Base-by-base conservation (phyloP, 2,797 vertebrate genomes). In the Molossus molossus region DNA sequence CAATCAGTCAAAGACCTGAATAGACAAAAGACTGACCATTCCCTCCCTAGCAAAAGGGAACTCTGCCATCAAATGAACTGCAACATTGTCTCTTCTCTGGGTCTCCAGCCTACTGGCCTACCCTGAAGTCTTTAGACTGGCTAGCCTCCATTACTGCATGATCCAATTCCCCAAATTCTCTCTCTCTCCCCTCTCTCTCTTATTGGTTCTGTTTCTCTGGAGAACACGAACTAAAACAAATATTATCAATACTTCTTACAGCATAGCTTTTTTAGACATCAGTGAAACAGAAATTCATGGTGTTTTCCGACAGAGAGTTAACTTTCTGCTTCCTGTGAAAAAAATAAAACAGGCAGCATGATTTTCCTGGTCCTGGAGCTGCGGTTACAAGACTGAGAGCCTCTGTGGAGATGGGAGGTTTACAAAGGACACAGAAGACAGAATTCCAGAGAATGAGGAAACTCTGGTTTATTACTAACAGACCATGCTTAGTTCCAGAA, bases 391-490 rank as follows among this genome's bases (percentile, higher is more conserved):
- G 89, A 89, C 33, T 20, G 25, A 93, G 75, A 25, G 21, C 13
- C 29, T 93, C 20, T 50, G 33, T 85, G 58, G 81, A 76, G 45
- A 67, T 2, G 45, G 6, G 3, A 13, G 13, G 13, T 65, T 90
- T 88, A 84, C 40, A 93, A 82, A 95, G 40, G 58, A 82, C 67
- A 37, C 11, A 93, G 76, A 65, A 79, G 81, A 81, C n/a, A 84
- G 57, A 92, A 77, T 57, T 96, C 64, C 92, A 93, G 94, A 87
- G n/a, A 82, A 95, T 58, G 45, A 95, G 87, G 45, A 93, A 95
- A 65, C 40, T 81, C 57, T 60, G 45, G 40, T 64, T 94, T 96
- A 82, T 95, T 93, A 77, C 89, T 76, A 92, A 96, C 64, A 93
- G 90, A 93, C 45, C 50, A 70, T 48, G 55, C 85, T 90, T 87